Evolutionary conservation across 1,140 invertebrate species (phyloP), one percentile per base, ranked within the genome.

Genomic region (Eriocheir sinensis): DNA sequence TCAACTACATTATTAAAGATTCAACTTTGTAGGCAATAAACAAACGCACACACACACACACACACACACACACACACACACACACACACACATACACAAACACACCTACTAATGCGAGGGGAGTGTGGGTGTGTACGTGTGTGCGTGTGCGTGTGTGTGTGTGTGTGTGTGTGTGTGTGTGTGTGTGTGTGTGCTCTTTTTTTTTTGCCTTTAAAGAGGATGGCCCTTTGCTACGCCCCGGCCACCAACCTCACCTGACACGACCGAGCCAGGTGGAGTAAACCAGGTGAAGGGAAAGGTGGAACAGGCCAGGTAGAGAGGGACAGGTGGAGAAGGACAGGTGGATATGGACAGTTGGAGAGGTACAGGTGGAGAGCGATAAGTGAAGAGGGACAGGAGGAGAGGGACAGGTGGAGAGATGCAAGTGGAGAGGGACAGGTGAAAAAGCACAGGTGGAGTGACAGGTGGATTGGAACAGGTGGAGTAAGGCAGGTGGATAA

Each of bases 161-260:
- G 40, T 85, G 32, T 85, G 17, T 85, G 32, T 85, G 32, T 85
- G 32, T 89, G 38, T 89, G 34, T 89, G 34, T 89, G 38, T 89
- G 34, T 89, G 38, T 41, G 34, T 91, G 40, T 91, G 41, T 2
- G 6, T 91, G 40, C n/a, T 38, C 15, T n/a, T 38, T 85, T n/a
- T 85, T 30, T 89, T 9, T 0, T 17, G 15, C 30, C 36, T 83
- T 34, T 83, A 34, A 83, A 34, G 30, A 83, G 30, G 30, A 83
- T 83, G 12, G 30, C 30, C 36, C n/a, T 21, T n/a, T 17, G 12
- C 36, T n/a, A 83, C 81, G 30, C 36, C 30, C 81, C 36, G 48
- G 12, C 48, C 12, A 21, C 48, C 48, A 53, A 9, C 48, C 48
- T 53, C 48, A 53, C 48, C 48, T 53, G 48, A 53, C 48, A 53